Conservation (phyloP, 2,888 invertebrate genomes). For the Sarcophaga variegata region DNA sequence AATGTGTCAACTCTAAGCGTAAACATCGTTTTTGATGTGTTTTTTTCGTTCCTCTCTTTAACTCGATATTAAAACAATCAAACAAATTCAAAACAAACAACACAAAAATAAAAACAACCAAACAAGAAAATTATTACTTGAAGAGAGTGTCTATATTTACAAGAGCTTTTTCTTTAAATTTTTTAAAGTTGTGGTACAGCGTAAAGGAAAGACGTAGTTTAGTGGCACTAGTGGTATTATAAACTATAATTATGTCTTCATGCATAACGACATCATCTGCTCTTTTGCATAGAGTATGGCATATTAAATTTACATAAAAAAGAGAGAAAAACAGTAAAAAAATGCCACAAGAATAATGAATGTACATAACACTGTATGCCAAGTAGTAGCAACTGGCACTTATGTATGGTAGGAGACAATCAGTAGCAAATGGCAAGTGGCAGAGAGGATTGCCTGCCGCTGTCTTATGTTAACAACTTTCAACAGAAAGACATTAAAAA, state of each 20-base stretch:
- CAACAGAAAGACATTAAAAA: background rate
- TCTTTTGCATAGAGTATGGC: background rate
- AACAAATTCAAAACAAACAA: too few species aligned
- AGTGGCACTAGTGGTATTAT: background rate
- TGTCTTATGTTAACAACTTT: background rate
- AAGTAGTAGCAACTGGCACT: background rate
- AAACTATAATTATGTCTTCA: constrained; percentile 32
- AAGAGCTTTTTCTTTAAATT: too few species aligned
- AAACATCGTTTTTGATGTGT: too few species aligned
- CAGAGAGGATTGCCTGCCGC: background rate
- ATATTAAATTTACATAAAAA: background rate
- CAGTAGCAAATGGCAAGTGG: background rate
- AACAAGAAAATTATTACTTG: too few species aligned
- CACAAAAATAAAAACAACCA: too few species aligned
- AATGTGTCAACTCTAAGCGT: too few species aligned
- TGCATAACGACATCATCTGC: constrained; percentile 50
- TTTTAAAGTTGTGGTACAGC: too few species aligned
- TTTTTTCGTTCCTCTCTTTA: too few species aligned
- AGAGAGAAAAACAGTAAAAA: background rate
- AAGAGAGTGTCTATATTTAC: too few species aligned
- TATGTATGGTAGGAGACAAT: background rate
- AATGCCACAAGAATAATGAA: background rate
- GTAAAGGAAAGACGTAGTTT: too few species aligned
- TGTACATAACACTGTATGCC: too few species aligned
- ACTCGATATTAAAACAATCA: too few species aligned